These are phyloP conservation scores for Drosophila malerkotliana DNA, from an alignment of 1,140 invertebrate species.

Conservation along the genomic window DNA sequence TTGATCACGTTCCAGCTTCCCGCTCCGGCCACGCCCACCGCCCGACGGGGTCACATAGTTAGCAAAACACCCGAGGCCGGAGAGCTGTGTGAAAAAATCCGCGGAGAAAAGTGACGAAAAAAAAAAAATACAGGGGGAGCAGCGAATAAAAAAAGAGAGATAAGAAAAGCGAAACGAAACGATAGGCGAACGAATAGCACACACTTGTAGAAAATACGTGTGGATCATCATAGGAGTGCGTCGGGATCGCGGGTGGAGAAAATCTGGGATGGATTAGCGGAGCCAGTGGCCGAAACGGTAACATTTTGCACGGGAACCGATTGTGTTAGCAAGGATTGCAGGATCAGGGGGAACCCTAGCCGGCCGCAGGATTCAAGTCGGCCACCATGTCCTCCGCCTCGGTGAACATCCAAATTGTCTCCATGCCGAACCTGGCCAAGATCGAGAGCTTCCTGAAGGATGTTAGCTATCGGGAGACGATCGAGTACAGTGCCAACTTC, in stretches of 20 bases:
- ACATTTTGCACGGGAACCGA: not conserved
- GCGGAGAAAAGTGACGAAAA: slow-evolving; percentile 12
- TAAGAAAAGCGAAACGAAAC: slow-evolving; percentile 28
- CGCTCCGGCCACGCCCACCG: slow-evolving; percentile 16
- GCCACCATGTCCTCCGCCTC: slow-evolving; percentile 61
- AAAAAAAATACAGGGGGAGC: slow-evolving; percentile 43
- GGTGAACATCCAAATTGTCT: slow-evolving; percentile 89
- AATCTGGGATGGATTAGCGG: slow-evolving; percentile 34
- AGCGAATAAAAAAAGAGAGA: slow-evolving; percentile 28
- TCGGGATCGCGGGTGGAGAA: slow-evolving; percentile 1
- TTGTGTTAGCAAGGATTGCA: not conserved
- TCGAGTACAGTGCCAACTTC: slow-evolving; percentile 96
- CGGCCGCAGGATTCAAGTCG: slow-evolving; percentile 1
- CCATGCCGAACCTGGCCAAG: slow-evolving; percentile 89
- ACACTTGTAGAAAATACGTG: slow-evolving; percentile 25
- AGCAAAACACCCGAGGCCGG: slow-evolving; percentile 1
- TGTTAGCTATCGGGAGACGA: slow-evolving; percentile 94
- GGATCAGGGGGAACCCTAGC: slow-evolving; percentile 8
- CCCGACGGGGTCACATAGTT: slow-evolving; percentile 10
- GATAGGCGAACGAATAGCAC: slow-evolving; percentile 1
- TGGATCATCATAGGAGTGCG: not conserved
- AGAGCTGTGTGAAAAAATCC: slow-evolving; percentile 5
- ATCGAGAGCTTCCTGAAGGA: slow-evolving; percentile 95
- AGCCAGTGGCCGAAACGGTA: not conserved
- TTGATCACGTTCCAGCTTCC: slow-evolving; percentile 11